Percentiles rank a stretch among this genome's conserved stretches.
phyloP scores from a whole-genome alignment of 2,888 invertebrate genomes.

The Uropetala carovei region DNA sequence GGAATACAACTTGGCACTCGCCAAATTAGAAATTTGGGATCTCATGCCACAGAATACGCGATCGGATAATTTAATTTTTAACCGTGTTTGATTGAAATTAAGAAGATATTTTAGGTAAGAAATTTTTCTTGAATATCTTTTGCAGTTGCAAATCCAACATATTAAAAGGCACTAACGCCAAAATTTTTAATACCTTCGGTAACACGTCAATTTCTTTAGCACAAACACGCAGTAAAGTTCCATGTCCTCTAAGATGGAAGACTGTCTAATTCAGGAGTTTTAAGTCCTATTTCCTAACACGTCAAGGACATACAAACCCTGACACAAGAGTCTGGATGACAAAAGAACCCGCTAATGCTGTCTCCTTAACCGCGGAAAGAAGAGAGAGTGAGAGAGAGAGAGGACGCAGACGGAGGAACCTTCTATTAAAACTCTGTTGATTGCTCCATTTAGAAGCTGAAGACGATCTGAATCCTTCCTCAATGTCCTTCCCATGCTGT shows the following conservation, averaged over 20 bases:
- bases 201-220: neutral
- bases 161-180: too few species aligned
- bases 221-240: neutral
- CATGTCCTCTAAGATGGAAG: neutral
- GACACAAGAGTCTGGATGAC: constrained; percentile 15
- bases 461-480: constrained; percentile 13
- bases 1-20: too few species aligned
- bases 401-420: neutral
- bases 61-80: too few species aligned
- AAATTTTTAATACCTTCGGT: too few species aligned
- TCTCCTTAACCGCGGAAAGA: neutral
- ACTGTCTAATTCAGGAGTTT: neutral
- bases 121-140: too few species aligned
- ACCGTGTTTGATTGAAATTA: too few species aligned
- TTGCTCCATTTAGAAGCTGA: neutral
- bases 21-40: too few species aligned
- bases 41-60: too few species aligned
- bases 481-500: neutral
- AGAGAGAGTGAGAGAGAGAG: neutral
- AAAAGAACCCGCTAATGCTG: constrained; percentile 25
- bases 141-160: too few species aligned
- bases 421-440: constrained; percentile 28
- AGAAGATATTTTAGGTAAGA: too few species aligned
- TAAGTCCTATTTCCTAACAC: constrained; percentile 2
- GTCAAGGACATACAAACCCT: constrained; percentile 10